Conservation (phyloP, 2,113 vertebrate genomes). For the Abramis brama region DNA sequence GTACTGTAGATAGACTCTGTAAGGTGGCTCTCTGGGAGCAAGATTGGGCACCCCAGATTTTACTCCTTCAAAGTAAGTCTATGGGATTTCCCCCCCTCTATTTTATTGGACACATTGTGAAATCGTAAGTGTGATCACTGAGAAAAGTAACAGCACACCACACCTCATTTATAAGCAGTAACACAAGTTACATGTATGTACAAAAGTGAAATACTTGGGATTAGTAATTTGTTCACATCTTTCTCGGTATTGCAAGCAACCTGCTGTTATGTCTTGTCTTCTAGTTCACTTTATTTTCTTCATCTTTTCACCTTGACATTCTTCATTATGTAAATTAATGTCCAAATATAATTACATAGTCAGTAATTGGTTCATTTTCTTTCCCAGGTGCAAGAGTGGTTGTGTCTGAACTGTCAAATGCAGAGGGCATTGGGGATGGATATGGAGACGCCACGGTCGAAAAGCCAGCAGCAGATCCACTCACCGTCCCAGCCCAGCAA, state of each 20-base stretch:
- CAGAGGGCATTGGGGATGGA: conserved; percentile 98
- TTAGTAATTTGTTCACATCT: neutral
- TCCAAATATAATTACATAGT: neutral
- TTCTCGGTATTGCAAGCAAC: neutral
- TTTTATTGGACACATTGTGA: neutral
- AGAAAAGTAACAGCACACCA: neutral
- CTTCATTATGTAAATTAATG: conserved; percentile 4
- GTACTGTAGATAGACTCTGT: neutral
- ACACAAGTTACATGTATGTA: neutral
- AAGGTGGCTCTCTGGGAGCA: neutral
- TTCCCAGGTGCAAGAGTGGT: conserved; percentile 93
- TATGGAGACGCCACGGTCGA: conserved; percentile 97
- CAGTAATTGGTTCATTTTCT: conserved; percentile 48
- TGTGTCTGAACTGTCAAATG: conserved; percentile 99
- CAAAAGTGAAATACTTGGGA: neutral
- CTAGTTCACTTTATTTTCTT: neutral
- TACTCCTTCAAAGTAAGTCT: neutral
- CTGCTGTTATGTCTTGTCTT: neutral
- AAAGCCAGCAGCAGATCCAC: conserved; percentile 95
- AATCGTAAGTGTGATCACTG: neutral
- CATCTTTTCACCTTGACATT: neutral
- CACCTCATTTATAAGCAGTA: neutral
- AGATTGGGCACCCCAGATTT: neutral
- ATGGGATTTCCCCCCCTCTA: neutral
- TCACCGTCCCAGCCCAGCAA: conserved; percentile 85